Percentiles rank a stretch among this genome's conserved stretches.
phyloP scores from a whole-genome alignment of 2,888 invertebrate species.

The Drosophila tripunctata region DNA sequence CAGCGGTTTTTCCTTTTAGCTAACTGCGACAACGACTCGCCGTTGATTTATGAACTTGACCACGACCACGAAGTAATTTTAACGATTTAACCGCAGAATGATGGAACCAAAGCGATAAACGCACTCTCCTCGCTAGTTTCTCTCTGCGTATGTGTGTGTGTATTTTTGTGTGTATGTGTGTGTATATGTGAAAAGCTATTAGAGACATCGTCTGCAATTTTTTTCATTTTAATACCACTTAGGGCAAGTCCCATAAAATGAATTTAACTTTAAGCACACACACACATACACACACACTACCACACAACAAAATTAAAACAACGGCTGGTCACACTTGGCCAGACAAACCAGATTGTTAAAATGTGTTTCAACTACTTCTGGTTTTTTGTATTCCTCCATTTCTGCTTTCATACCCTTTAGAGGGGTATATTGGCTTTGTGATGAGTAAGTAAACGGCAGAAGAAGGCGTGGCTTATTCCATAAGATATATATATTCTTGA shows the following conservation, averaged over 20 bases:
- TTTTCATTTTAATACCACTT: slow-evolving; percentile 63
- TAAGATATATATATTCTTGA: too few relatives aligned
- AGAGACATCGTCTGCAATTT: slow-evolving; percentile 57
- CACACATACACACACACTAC: not conserved
- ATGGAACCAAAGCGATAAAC: slow-evolving; percentile 76
- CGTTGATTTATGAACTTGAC: slow-evolving; percentile 81
- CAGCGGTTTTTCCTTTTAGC: slow-evolving; percentile 63
- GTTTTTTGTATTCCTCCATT: not conserved
- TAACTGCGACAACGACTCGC: slow-evolving; percentile 52
- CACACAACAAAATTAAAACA: slow-evolving; percentile 24
- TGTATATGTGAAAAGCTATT: slow-evolving; percentile 60
- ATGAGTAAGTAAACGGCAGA: too few relatives aligned
- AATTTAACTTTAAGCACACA: slow-evolving; percentile 52
- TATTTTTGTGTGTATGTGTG: slow-evolving; percentile 25
- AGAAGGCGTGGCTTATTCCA: too few relatives aligned
- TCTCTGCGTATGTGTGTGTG: not conserved
- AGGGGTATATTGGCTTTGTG: too few relatives aligned
- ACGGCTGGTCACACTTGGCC: slow-evolving; percentile 27
- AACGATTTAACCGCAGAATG: slow-evolving; percentile 79
- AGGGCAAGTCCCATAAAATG: slow-evolving; percentile 53
- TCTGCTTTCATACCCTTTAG: too few relatives aligned
- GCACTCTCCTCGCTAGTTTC: slow-evolving; percentile 26
- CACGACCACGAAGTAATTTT: slow-evolving; percentile 73
- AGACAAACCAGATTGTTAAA: slow-evolving; percentile 23
- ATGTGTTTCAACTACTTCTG: not conserved